A percentile compares a stretch with the other conserved stretches of the same genome.
These are phyloP conservation scores for Hirudo medicinalis DNA, from an alignment of 1,140 invertebrate species.

Conservation along the genomic window DNA sequence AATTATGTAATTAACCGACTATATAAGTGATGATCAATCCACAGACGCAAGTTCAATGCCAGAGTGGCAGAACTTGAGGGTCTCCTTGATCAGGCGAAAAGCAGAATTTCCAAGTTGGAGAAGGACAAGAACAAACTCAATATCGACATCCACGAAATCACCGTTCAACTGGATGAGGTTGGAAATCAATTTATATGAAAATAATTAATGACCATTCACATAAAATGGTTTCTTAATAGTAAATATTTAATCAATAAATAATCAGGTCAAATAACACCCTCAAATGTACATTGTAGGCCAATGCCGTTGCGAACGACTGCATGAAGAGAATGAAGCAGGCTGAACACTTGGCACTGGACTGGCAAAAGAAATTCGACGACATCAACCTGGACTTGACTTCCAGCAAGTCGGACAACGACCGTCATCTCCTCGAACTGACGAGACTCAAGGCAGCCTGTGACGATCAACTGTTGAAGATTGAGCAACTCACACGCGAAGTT, in stretches of 20 bases:
- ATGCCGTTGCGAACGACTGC: conserved; percentile 21
- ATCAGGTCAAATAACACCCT: too few relatives aligned
- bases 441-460: conserved; percentile 33
- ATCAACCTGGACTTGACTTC: conserved; percentile 30
- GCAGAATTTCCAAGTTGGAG: conserved; percentile 33
- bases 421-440: conserved; percentile 34
- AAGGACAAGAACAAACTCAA: conserved; percentile 39
- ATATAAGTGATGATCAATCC: background rate
- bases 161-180: conserved; percentile 39
- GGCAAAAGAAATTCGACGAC: conserved; percentile 35
- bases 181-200: background rate
- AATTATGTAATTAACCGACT: background rate
- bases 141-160: conserved; percentile 37
- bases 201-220: background rate
- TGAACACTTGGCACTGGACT: conserved; percentile 36
- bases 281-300: conserved; percentile 13
- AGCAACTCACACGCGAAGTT: conserved; percentile 37
- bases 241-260: background rate
- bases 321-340: conserved; percentile 36
- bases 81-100: conserved; percentile 31
- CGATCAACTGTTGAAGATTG: conserved; percentile 37
- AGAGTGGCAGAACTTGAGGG: conserved; percentile 38
- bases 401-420: conserved; percentile 33
- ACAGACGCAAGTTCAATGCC: conserved; percentile 35
- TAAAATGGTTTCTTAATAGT: background rate